Evolutionary conservation across 2,797 vertebrate species (phyloP).

Genomic region (Anguilla marmorata): DNA sequence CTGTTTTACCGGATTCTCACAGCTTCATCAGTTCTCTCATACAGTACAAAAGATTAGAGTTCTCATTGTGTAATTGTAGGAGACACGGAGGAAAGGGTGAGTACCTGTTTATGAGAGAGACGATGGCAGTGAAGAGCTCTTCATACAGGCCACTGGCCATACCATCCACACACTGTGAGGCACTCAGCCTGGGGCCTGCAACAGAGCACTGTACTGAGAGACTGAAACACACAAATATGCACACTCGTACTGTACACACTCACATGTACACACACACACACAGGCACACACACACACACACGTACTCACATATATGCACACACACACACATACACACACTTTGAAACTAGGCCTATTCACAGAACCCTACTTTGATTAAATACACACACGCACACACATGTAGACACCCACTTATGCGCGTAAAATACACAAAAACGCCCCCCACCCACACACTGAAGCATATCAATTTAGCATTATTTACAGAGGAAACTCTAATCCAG

Average conservation of each 20-base stretch:
- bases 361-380: not conserved
- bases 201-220: not conserved
- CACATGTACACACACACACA: not conserved
- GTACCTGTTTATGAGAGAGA: conserved; percentile 95
- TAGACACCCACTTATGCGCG: not conserved
- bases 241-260: not conserved
- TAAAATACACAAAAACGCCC: not conserved
- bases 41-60: not conserved
- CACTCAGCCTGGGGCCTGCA: conserved; percentile 83
- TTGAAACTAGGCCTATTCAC: not conserved
- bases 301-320: too few species aligned
- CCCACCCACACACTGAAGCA: not conserved
- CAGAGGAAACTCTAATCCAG: not conserved
- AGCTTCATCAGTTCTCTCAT: not conserved
- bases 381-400: not conserved
- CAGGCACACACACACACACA: not conserved
- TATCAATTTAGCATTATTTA: not conserved
- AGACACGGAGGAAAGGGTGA: not conserved
- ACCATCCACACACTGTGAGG: conserved; percentile 85
- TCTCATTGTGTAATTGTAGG: not conserved
- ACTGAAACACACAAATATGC: conserved; percentile 14
- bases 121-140: conserved; percentile 81
- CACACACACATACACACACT: not conserved
- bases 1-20: not conserved
- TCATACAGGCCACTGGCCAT: conserved; percentile 92